Evolutionary conservation across 1,140 invertebrate genomes (phyloP).

Genomic region (Melanaphis sacchari): DNA sequence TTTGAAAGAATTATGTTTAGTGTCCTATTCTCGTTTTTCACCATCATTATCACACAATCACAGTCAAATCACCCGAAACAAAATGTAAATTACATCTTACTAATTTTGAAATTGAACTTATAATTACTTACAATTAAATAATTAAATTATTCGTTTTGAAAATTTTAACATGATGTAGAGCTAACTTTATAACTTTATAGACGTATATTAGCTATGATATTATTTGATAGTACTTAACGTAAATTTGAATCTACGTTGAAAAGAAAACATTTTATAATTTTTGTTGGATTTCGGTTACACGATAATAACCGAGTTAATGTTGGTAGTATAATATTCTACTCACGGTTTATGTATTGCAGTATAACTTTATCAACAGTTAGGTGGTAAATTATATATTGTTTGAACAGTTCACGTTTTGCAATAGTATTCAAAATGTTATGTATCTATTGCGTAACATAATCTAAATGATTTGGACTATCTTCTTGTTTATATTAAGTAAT

Average conservation of each 20-base stretch:
- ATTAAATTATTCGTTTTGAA: neutral
- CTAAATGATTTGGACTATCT: neutral
- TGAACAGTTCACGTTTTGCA: neutral
- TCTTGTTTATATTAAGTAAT: neutral
- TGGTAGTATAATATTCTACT: neutral
- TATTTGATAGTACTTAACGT: neutral
- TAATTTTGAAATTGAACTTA: neutral
- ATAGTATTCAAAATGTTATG: conserved; percentile 9
- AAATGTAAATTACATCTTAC: neutral
- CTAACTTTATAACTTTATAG: no score
- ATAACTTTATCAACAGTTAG: neutral
- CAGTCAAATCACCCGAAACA: neutral
- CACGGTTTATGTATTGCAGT: conserved; percentile 26
- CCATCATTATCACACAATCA: neutral
- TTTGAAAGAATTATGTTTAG: neutral
- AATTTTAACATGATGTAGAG: no score
- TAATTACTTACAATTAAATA: no score
- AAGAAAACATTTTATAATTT: conserved; percentile 22
- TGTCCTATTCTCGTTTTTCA: neutral
- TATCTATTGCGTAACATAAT: neutral
- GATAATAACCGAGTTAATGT: neutral
- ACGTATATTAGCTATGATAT: neutral
- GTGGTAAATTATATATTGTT: neutral
- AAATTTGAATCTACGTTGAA: neutral
- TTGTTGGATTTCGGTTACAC: conserved; percentile 23